Evolutionary conservation across 2,113 vertebrate genomes (phyloP).

Genomic region (Larimichthys crocea): DNA sequence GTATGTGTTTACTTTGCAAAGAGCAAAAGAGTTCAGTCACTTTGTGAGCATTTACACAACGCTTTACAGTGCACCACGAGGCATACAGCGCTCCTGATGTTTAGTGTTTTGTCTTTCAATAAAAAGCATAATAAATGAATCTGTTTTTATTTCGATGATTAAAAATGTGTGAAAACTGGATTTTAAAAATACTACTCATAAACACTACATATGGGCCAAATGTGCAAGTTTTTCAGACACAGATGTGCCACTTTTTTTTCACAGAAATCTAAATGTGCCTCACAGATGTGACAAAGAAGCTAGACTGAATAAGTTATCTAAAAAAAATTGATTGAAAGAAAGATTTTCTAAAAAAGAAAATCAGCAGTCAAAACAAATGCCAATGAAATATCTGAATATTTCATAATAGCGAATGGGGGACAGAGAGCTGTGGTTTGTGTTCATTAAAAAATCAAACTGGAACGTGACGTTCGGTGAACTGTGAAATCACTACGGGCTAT

Average conservation of each 20-base stretch:
- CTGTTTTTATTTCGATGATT: background rate
- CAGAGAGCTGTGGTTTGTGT: background rate
- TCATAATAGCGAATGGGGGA: background rate
- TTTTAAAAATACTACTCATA: background rate
- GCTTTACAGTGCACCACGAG: background rate
- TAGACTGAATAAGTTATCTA: conserved; percentile 4
- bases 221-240: background rate
- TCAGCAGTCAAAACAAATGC: background rate
- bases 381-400: background rate
- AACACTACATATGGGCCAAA: conserved; percentile 1
- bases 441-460: conserved; percentile 23
- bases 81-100: background rate
- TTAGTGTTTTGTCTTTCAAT: too few species aligned
- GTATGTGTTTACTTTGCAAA: background rate
- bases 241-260: conserved; percentile 2
- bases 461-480: background rate
- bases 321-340: background rate
- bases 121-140: background rate
- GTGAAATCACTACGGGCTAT: conserved; percentile 18
- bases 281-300: background rate
- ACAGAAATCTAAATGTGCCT: conserved; percentile 9
- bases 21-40: background rate
- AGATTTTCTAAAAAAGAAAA: background rate
- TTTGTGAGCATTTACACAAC: background rate
- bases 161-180: background rate